A percentile compares a stretch with the other conserved stretches of the same genome.
Conservation (phyloP, 1,140 invertebrate genomes). For the Triops longicaudatus region DNA sequence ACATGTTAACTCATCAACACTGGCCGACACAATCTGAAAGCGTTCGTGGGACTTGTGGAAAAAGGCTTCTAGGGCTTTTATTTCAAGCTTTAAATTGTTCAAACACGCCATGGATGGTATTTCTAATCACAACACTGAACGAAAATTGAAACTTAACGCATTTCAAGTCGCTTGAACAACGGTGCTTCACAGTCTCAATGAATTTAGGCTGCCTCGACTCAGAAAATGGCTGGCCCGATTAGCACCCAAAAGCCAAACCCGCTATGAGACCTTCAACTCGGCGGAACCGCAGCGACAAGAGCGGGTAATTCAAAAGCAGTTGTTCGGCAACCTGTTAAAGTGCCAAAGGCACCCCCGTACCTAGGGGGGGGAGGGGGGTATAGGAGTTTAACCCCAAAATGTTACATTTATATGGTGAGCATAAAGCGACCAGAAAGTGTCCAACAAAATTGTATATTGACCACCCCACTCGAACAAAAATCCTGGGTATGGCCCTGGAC, state of each 20-base stretch:
- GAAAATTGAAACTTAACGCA: not conserved
- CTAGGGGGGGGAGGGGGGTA: too few relatives aligned
- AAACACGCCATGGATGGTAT: constrained; percentile 77
- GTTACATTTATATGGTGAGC: too few relatives aligned
- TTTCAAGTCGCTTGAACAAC: not conserved
- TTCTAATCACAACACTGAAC: constrained; percentile 2
- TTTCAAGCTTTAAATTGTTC: constrained; percentile 94
- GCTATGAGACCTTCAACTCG: not conserved
- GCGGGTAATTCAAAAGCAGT: not conserved
- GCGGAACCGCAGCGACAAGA: not conserved
- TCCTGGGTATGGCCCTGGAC: too few relatives aligned
- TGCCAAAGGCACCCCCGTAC: not conserved
- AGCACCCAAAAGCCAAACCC: constrained; percentile 13
- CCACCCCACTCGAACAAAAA: too few relatives aligned
- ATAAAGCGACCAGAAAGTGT: too few relatives aligned
- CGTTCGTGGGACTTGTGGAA: constrained; percentile 93
- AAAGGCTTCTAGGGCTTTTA: constrained; percentile 86
- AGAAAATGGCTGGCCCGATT: constrained; percentile 19
- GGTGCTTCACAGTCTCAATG: constrained; percentile 1
- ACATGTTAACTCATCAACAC: constrained; percentile 95
- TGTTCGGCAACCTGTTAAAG: not conserved
- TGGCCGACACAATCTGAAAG: constrained; percentile 93
- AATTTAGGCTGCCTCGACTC: constrained; percentile 19
- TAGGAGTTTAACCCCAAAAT: too few relatives aligned
- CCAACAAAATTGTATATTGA: too few relatives aligned